Conservation (phyloP, 2,888 invertebrate species). For the Stramonita haemastoma region DNA sequence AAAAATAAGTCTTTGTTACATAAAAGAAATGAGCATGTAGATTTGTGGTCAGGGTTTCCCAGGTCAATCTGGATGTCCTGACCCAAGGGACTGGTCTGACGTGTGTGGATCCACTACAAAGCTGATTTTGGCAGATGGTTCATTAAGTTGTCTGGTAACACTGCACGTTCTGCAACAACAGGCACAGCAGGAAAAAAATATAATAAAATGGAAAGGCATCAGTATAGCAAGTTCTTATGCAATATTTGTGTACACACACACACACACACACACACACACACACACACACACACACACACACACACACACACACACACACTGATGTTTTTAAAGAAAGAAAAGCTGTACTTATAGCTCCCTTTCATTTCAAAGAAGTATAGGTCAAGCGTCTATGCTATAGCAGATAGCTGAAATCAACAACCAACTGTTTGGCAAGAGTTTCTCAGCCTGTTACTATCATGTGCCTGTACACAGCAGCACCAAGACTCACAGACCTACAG, state of each 20-base stretch:
- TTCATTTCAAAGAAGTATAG: no score
- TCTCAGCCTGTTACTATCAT: no score
- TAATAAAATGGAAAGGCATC: no score
- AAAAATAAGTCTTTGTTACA: constrained; percentile 14
- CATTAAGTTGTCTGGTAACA: constrained; percentile 1
- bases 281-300: background rate
- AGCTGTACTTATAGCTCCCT: no score
- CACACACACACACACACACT: background rate
- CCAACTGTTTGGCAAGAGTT: no score
- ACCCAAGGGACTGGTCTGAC: background rate
- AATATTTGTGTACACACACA: background rate
- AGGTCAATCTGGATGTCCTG: background rate
- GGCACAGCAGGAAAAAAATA: background rate
- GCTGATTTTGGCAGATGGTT: constrained; percentile 23
- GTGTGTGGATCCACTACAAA: constrained; percentile 10
- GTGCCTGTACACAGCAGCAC: no score
- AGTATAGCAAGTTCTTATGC: no score
- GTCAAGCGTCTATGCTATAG: no score
- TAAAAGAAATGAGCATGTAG: background rate
- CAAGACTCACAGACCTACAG: no score
- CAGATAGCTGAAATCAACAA: no score
- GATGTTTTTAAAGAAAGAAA: background rate
- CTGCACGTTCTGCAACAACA: constrained; percentile 6
- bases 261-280: background rate
- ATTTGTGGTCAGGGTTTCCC: background rate